These are phyloP conservation scores for Drosophila crucigera DNA, from an alignment of 2,888 invertebrate genomes.

Conservation along the genomic window DNA sequence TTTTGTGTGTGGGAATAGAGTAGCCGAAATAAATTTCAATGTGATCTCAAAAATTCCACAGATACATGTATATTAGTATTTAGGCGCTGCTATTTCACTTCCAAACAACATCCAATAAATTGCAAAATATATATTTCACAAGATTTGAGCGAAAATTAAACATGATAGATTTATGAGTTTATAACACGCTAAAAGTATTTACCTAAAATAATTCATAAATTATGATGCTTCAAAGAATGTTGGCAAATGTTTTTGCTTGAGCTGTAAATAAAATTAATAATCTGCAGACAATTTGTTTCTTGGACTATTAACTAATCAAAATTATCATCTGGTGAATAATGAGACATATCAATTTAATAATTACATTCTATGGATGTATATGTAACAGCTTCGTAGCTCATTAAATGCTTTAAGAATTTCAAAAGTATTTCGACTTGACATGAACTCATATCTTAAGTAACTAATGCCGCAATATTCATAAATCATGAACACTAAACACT, in stretches of 20 bases:
- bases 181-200: constrained; percentile 39
- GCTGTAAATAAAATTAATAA: constrained; percentile 27
- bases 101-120: constrained; percentile 36
- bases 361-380: not conserved
- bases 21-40: constrained; percentile 43
- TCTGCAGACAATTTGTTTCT: not conserved
- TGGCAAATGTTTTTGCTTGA: constrained; percentile 15
- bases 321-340: not conserved
- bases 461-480: constrained; percentile 58
- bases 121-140: constrained; percentile 38
- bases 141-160: constrained; percentile 23
- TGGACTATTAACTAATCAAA: not conserved
- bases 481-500: constrained; percentile 63
- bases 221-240: constrained; percentile 6
- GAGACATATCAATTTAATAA: not conserved
- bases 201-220: constrained; percentile 36
- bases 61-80: constrained; percentile 4
- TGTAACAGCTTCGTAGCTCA: constrained; percentile 16
- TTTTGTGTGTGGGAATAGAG: constrained; percentile 56
- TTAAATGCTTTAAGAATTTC: constrained; percentile 29
- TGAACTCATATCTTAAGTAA: constrained; percentile 38
- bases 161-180: constrained; percentile 38
- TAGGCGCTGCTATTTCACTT: constrained; percentile 11
- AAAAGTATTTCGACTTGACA: constrained; percentile 46
- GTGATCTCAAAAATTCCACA: constrained; percentile 36